Evolutionary conservation across 2,113 vertebrate species (phyloP).

Genomic region (Mystacornis crossleyi): DNA sequence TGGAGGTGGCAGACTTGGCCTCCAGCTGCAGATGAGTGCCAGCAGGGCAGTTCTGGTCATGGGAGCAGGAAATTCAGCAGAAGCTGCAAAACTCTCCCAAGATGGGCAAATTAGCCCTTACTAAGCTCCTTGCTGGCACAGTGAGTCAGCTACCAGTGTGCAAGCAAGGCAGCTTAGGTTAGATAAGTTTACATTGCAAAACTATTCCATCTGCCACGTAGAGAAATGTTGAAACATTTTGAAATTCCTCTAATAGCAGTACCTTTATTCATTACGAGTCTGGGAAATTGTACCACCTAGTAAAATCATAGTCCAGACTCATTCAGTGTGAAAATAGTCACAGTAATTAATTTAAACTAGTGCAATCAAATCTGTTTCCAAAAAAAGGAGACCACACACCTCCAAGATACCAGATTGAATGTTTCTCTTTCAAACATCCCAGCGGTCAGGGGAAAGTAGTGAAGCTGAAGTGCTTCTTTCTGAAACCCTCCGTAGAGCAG

Average conservation of each 20-base stretch:
- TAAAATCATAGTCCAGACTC: neutral
- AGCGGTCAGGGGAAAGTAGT: neutral
- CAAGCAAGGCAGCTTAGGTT: neutral
- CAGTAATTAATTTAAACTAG: neutral
- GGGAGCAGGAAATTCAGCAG: neutral
- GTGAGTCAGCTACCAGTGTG: neutral
- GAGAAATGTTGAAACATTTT: neutral
- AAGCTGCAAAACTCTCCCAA: neutral
- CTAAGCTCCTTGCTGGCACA: neutral
- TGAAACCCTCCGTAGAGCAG: neutral
- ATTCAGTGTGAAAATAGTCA: neutral
- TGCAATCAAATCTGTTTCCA: neutral
- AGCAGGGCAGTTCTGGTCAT: neutral
- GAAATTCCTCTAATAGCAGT: neutral
- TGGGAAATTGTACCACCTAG: neutral
- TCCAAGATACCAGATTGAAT: neutral
- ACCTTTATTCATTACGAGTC: neutral
- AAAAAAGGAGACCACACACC: neutral
- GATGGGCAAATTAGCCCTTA: neutral
- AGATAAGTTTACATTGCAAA: constrained; percentile 8
- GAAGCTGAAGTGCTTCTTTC: neutral
- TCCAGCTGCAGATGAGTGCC: neutral
- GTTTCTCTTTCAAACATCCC: neutral
- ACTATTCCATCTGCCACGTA: neutral
- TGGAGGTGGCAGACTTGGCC: neutral